phyloP scores from a whole-genome alignment of 1,140 invertebrate species.

The Sinonovacula constricta region DNA sequence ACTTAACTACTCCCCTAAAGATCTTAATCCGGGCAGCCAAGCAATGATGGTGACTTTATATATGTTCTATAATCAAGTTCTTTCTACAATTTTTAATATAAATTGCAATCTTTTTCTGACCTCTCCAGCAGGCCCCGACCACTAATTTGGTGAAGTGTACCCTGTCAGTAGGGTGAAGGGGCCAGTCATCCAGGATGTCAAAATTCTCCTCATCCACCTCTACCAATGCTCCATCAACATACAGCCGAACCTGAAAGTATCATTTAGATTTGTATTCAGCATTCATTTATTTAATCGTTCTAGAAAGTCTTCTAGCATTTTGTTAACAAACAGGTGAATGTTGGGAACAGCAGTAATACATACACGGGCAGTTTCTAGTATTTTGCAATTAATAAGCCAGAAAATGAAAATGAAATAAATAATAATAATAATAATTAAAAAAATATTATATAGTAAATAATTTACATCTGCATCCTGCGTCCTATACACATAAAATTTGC shows the following conservation, averaged over 20 bases:
- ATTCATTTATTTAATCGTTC: not conserved
- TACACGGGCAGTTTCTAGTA: no score
- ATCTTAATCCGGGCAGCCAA: no score
- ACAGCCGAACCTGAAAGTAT: conserved; percentile 84
- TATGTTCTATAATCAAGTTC: no score
- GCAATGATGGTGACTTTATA: no score
- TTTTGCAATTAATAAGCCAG: not conserved
- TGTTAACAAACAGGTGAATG: no score
- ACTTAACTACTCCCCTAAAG: no score
- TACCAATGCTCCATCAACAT: conserved; percentile 93
- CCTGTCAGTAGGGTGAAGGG: conserved; percentile 93
- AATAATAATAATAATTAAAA: not conserved
- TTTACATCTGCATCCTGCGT: no score
- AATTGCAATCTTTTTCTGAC: no score
- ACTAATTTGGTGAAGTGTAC: conserved; percentile 88
- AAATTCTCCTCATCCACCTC: conserved; percentile 90
- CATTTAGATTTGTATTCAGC: not conserved
- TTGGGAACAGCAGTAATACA: no score
- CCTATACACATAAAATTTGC: no score
- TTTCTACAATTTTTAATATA: no score
- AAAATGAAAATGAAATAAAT: not conserved
- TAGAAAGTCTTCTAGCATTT: not conserved
- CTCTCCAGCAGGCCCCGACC: conserved; percentile 98
- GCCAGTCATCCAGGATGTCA: conserved; percentile 99
- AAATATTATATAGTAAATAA: no score